phyloP scores from a whole-genome alignment of 2,888 invertebrate genomes.

The Steinernema scapterisci region DNA sequence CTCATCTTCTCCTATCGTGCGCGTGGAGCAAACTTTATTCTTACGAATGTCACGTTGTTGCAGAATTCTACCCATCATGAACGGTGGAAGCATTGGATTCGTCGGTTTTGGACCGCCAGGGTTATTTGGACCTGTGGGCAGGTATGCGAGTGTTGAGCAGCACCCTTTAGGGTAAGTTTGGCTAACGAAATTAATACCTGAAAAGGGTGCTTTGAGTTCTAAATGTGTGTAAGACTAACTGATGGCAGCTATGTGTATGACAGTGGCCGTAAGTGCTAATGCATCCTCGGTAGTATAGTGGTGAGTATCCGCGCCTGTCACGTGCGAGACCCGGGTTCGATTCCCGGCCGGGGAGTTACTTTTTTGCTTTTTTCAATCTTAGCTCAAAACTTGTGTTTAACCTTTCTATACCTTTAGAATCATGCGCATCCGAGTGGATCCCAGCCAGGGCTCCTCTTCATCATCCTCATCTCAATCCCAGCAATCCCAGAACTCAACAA shows the following conservation, averaged over 20 bases:
- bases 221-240: background rate
- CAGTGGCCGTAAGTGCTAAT: no score
- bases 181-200: background rate
- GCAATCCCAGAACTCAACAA: background rate
- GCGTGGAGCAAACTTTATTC: no score
- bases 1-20: no score
- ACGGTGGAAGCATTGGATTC: background rate
- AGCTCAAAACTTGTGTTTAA: no score
- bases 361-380: conserved; percentile 1
- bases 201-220: background rate
- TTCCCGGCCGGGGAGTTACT: conserved; percentile 27
- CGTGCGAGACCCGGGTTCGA: conserved; percentile 33
- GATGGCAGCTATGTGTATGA: background rate
- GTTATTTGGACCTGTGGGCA: conserved; percentile 3
- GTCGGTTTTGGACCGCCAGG: conserved; percentile 19
- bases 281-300: conserved; percentile 29
- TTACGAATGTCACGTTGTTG: no score
- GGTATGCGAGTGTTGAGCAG: conserved; percentile 4
- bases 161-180: conserved; percentile 27
- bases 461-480: background rate
- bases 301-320: conserved; percentile 33
- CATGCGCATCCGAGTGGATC: conserved; percentile 23
- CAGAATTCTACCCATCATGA: background rate
- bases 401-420: background rate
- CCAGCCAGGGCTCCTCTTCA: conserved; percentile 1